Conservation (phyloP, 2,888 invertebrate genomes). For the Watsonalla binaria region DNA sequence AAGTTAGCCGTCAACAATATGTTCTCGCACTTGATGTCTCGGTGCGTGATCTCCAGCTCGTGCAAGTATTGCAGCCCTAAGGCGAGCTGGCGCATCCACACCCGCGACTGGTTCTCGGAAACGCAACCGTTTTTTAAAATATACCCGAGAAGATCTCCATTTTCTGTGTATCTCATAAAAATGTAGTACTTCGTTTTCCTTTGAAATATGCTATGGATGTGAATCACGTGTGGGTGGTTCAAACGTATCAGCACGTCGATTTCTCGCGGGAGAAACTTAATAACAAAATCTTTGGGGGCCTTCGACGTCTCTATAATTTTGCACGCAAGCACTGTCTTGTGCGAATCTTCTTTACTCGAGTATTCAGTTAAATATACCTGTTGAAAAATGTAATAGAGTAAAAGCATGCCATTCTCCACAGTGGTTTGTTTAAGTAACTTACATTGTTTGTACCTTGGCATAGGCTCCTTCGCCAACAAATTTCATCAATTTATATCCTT, state of each 20-base stretch:
- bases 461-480: conserved; percentile 88
- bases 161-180: conserved; percentile 88
- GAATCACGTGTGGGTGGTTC: conserved; percentile 88
- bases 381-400: conserved; percentile 5
- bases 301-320: conserved; percentile 86
- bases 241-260: conserved; percentile 86
- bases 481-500: conserved; percentile 81
- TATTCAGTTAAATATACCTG: conserved; percentile 69
- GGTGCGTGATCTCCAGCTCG: conserved; percentile 84
- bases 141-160: conserved; percentile 87
- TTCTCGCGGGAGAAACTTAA: conserved; percentile 90
- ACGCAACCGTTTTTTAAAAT: conserved; percentile 83
- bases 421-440: not conserved
- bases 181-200: conserved; percentile 85
- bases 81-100: conserved; percentile 85
- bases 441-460: conserved; percentile 80
- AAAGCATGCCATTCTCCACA: not conserved
- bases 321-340: conserved; percentile 78
- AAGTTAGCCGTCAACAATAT: conserved; percentile 83
- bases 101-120: conserved; percentile 82
- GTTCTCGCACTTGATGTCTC: conserved; percentile 92
- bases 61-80: conserved; percentile 86
- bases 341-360: conserved; percentile 39
- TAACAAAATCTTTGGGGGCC: conserved; percentile 87
- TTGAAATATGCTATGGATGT: conserved; percentile 87